These are phyloP conservation scores for Drosophila auraria DNA, from an alignment of 1,140 invertebrate genomes.

Conservation along the genomic window DNA sequence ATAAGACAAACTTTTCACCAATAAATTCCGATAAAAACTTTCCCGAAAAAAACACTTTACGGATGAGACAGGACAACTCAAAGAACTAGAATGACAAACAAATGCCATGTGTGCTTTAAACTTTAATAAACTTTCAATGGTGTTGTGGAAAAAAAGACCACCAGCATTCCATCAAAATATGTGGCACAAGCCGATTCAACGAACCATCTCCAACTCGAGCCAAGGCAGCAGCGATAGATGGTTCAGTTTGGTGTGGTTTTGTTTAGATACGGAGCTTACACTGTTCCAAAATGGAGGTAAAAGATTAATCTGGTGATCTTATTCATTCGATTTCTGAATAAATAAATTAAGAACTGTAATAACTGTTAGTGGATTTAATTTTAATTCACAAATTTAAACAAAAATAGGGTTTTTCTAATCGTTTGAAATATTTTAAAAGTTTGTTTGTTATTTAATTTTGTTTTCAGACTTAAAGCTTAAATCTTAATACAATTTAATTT, in stretches of 20 bases:
- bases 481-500: too few species aligned
- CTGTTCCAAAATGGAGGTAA: neutral
- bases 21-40: neutral
- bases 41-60: slow-evolving; percentile 33
- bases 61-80: slow-evolving; percentile 13
- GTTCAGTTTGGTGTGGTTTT: slow-evolving; percentile 28
- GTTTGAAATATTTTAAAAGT: neutral
- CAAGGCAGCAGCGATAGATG: slow-evolving; percentile 32
- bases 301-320: neutral
- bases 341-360: too few species aligned
- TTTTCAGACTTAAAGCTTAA: too few species aligned
- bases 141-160: slow-evolving; percentile 14
- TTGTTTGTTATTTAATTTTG: neutral
- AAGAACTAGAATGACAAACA: slow-evolving; percentile 23
- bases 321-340: too few species aligned
- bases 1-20: slow-evolving; percentile 15
- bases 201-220: slow-evolving; percentile 46
- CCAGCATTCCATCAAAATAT: slow-evolving; percentile 68
- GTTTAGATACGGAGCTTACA: slow-evolving; percentile 19
- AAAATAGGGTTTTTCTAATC: too few species aligned
- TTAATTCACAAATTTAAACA: neutral
- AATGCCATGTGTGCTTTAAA: slow-evolving; percentile 41
- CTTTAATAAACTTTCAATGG: slow-evolving; percentile 53
- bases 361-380: neutral
- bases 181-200: slow-evolving; percentile 59